A percentile compares a stretch with the other conserved stretches of the same genome.
phyloP scores from a whole-genome alignment of 2,797 vertebrate genomes.

The Tapirus indicus region DNA sequence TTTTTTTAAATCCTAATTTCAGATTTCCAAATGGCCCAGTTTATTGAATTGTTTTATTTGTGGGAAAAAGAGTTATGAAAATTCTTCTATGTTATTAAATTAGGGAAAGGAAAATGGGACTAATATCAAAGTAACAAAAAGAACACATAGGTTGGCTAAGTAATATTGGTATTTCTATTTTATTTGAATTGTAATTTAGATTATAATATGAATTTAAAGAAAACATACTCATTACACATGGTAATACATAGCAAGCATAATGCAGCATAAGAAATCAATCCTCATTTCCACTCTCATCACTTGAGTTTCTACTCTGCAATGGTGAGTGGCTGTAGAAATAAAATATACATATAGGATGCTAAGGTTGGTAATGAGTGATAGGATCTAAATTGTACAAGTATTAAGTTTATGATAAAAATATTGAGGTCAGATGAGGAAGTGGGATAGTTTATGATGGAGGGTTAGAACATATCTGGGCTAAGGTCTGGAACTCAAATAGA shows the following conservation, averaged over 20 bases:
- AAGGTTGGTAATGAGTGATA: neutral
- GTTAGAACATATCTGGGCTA: slow-evolving; percentile 23
- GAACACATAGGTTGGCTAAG: neutral
- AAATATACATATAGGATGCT: neutral
- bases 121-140: slow-evolving; percentile 48
- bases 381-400: neutral
- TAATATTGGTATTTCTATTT: slow-evolving; percentile 51
- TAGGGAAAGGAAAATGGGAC: slow-evolving; percentile 19
- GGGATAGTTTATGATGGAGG: slow-evolving; percentile 2
- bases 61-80: slow-evolving; percentile 17
- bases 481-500: neutral
- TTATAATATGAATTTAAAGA: slow-evolving; percentile 52
- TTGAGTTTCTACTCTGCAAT: slow-evolving; percentile 23
- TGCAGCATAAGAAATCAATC: slow-evolving; percentile 15
- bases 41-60: slow-evolving; percentile 58
- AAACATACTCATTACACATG: neutral
- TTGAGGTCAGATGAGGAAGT: slow-evolving; percentile 18
- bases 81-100: slow-evolving; percentile 16
- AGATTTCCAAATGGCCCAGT: neutral
- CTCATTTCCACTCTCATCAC: slow-evolving; percentile 2
- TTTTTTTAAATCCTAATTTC: neutral
- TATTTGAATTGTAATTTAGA: slow-evolving; percentile 51
- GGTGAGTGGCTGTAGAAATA: slow-evolving; percentile 26
- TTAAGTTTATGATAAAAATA: slow-evolving; percentile 42
- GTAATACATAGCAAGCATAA: slow-evolving; percentile 25